These are phyloP conservation scores for Ligdia adustata DNA, from an alignment of 2,888 invertebrate species.

Conservation along the genomic window DNA sequence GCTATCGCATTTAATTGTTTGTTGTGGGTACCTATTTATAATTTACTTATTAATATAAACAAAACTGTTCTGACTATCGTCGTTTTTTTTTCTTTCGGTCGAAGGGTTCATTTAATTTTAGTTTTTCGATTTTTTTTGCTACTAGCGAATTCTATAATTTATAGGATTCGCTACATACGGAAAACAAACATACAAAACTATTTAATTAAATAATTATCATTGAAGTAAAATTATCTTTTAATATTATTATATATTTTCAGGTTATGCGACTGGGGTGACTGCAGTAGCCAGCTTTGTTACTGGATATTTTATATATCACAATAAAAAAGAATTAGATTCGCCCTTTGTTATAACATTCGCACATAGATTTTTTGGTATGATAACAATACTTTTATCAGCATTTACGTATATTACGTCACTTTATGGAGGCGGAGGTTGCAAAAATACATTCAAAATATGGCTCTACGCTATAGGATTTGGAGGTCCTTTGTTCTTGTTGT, in stretches of 20 bases:
- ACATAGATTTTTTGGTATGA: not conserved
- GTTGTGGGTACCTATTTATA: not conserved
- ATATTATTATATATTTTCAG: not conserved
- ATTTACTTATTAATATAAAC: too few relatives aligned
- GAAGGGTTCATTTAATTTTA: not conserved
- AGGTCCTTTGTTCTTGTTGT: slow-evolving; percentile 38
- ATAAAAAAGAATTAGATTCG: not conserved
- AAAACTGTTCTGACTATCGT: too few relatives aligned
- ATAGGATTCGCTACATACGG: too few relatives aligned
- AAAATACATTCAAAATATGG: not conserved
- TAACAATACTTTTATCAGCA: not conserved
- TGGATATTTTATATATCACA: not conserved
- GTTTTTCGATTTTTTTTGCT: not conserved
- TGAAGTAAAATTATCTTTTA: not conserved
- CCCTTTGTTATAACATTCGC: not conserved
- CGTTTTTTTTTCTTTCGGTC: too few relatives aligned
- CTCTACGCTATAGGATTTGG: not conserved
- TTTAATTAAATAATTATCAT: not conserved
- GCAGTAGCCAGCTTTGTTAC: not conserved
- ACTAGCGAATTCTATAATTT: not conserved
- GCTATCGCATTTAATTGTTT: too few relatives aligned
- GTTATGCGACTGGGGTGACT: not conserved
- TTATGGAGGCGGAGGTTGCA: slow-evolving; percentile 1
- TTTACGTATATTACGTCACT: not conserved
- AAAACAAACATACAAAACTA: not conserved